Conservation (phyloP, 2,888 invertebrate genomes). For the Operophtera brumata region DNA sequence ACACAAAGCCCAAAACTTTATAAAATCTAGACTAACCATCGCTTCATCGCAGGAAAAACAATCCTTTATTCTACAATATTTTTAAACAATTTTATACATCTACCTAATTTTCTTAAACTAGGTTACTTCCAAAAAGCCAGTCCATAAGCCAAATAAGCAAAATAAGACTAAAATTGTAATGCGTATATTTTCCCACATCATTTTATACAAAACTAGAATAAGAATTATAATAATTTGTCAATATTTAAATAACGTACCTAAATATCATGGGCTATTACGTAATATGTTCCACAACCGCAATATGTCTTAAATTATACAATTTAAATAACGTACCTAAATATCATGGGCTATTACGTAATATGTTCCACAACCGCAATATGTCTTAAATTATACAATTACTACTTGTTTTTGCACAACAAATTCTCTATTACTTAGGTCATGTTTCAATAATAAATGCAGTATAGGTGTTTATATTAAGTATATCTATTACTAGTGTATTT, state of each 20-base stretch:
- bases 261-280: conserved; percentile 26
- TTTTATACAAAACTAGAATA: conserved; percentile 68
- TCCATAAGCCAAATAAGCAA: conserved; percentile 70
- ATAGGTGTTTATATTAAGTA: conserved; percentile 25
- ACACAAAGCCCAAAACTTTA: conserved; percentile 20
- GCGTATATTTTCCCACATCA: conserved; percentile 80
- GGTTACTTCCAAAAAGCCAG: conserved; percentile 66
- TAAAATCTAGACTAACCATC: conserved; percentile 27
- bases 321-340: conserved; percentile 19
- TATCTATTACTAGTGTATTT: conserved; percentile 43
- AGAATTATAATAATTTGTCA: conserved; percentile 36
- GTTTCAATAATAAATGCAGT: conserved; percentile 25
- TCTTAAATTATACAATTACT: conserved; percentile 17
- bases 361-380: conserved; percentile 37
- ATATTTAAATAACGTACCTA: conserved; percentile 21
- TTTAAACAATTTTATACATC: conserved; percentile 55
- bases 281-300: conserved; percentile 38
- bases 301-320: conserved; percentile 21
- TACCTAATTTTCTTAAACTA: conserved; percentile 59
- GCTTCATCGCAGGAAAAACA: conserved; percentile 47
- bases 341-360: conserved; percentile 27
- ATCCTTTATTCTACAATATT: conserved; percentile 34
- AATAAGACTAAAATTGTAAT: conserved; percentile 73
- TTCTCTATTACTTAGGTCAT: conserved; percentile 8
- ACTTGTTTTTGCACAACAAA: conserved; percentile 16